Percentiles rank a stretch among this genome's conserved stretches.
phyloP scores from a whole-genome alignment of 2,113 vertebrate species.

The Trogon surrucura region DNA sequence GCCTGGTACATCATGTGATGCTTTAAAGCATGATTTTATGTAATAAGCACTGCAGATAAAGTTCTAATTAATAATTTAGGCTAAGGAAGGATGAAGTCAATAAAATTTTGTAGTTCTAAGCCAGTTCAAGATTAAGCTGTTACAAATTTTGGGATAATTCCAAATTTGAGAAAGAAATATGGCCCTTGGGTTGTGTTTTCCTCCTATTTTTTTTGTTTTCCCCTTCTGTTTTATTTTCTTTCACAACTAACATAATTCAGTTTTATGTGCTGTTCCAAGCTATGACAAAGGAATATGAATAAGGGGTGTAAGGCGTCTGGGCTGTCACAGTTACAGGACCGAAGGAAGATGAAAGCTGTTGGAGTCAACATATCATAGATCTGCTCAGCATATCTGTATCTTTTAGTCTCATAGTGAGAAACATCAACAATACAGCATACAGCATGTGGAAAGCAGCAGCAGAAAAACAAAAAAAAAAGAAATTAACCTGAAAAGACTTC shows the following conservation, averaged over 20 bases:
- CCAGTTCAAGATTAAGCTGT: not conserved
- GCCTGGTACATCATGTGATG: not conserved
- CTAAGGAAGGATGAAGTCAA: not conserved
- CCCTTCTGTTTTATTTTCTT: not conserved
- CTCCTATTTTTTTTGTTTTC: not conserved
- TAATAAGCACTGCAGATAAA: not conserved
- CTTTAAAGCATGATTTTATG: not conserved
- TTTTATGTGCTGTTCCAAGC: not conserved
- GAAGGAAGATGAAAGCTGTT: not conserved
- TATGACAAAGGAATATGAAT: not conserved
- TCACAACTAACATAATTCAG: not conserved
- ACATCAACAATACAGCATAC: not conserved
- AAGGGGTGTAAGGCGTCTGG: not conserved
- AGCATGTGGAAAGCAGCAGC: not conserved
- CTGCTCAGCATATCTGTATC: not conserved
- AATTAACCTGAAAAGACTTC: not conserved
- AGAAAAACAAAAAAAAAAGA: not conserved
- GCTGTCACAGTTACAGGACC: not conserved
- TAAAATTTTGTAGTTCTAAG: not conserved
- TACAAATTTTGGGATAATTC: not conserved
- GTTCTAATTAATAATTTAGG: not conserved
- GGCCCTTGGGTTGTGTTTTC: fast-evolving
- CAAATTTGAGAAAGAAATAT: not conserved
- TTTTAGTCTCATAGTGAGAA: not conserved
- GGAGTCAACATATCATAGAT: not conserved